Percentiles rank a stretch among this genome's conserved stretches.
phyloP scores from a whole-genome alignment of 2,113 vertebrate species.

The rabbit (Oryctolagus cuniculus) region mOryCun1.1 NC_091436.1:24788001-24788500 shows the following conservation, averaged over 20 bases:
- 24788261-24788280: too few relatives aligned
- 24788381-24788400: neutral
- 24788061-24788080: too few relatives aligned
- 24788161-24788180: too few relatives aligned
- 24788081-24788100: too few relatives aligned
- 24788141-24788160: too few relatives aligned
- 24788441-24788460: neutral
- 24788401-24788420: conserved; percentile 20
- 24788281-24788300: neutral
- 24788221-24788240: neutral
- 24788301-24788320: neutral
- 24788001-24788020: too few relatives aligned
- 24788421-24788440: neutral
- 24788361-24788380: neutral
- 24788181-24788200: neutral
- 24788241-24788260: neutral
- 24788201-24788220: neutral
- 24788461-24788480: neutral
- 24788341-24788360: neutral
- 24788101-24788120: too few relatives aligned
- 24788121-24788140: too few relatives aligned
- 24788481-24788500: neutral
- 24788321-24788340: neutral
- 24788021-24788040: too few relatives aligned
- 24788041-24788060: too few relatives aligned